Evolutionary conservation across 2,888 invertebrate genomes (phyloP), one percentile per base, ranked within the genome.

Genomic region (Tetragonula carbonaria): DNA sequence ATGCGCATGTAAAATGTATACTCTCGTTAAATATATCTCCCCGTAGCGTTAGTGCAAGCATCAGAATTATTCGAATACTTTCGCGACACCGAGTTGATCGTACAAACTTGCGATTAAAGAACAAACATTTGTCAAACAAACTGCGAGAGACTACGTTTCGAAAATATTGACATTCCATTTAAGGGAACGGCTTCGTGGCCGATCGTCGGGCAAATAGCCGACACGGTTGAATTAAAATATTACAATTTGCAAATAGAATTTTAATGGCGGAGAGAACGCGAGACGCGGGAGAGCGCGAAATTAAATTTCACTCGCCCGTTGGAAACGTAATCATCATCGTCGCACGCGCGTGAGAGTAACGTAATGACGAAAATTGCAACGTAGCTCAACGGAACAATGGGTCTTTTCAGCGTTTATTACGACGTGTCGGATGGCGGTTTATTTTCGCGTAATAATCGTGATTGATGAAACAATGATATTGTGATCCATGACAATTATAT

Each of bases 401-500:
- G 65, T 16, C 83, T 66, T 67, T 76, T 76, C 70, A 53, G 16
- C 23, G 45, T 5, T 33, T 53, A 14, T 72, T 53, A 18, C 65
- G 50, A 51, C 51, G 71, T 74, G 66, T 77, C 83, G 71, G 33
- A 66, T 66, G 66, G 28, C 78, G 65, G 62, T 77, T 84, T 85
- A 72, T 67, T 80, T 76, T 77, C 57, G 38, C 4, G 65, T 71
- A 63, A 84, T 84, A 84, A 80, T 77, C 85, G 21, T 67, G 74
- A 85, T 77, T 57, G 80, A 83, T 67, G 80, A 55, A 74, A 72
- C 84, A 77, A 77, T 80, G 77, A 53, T 74, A 74, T 55, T 63
- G 50, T 59, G 76, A 85, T 80, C 84, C 62, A 77, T 71, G 77
- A 74, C 75, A 77, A 80, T 84, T 45, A 45, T 45, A 45, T 45